Evolutionary conservation across 2,797 vertebrate species (phyloP).

Genomic region (Hoplostethus mediterraneus): DNA sequence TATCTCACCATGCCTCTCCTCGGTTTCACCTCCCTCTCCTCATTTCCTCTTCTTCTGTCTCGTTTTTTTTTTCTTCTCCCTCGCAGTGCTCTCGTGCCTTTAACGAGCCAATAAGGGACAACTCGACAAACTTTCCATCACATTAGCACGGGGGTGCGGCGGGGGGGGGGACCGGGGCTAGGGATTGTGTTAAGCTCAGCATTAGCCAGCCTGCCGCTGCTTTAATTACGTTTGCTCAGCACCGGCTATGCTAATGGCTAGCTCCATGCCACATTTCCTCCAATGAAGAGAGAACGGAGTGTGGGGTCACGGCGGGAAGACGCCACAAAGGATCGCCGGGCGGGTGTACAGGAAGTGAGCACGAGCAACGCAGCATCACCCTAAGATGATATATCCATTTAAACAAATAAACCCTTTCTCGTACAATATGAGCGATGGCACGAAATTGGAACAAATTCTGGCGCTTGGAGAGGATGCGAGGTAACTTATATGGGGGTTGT

Average conservation of each 20-base stretch:
- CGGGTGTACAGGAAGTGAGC: background rate
- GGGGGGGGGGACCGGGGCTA: slow-evolving; percentile 18
- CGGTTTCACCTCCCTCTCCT: slow-evolving; percentile 4
- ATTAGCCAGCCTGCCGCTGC: slow-evolving; percentile 63
- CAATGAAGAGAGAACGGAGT: slow-evolving; percentile 36
- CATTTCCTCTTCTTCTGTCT: slow-evolving; percentile 17
- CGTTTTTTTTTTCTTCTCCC: slow-evolving; percentile 16
- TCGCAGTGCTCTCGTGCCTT: slow-evolving; percentile 34
- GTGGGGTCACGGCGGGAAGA: slow-evolving; percentile 38
- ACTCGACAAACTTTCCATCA: slow-evolving; percentile 65
- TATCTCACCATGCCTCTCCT: slow-evolving; percentile 9
- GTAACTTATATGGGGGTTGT: too few species aligned
- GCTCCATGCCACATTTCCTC: slow-evolving; percentile 50
- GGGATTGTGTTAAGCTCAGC: slow-evolving; percentile 73
- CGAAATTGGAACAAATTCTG: background rate
- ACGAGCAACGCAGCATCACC: slow-evolving; percentile 22
- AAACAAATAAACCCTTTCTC: background rate
- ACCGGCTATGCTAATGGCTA: slow-evolving; percentile 68
- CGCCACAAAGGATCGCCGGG: slow-evolving; percentile 23
- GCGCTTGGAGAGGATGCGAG: background rate
- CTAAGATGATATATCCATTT: background rate
- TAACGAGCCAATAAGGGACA: slow-evolving; percentile 73
- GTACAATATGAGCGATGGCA: background rate
- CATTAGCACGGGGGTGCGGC: slow-evolving; percentile 57
- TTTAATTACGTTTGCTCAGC: slow-evolving; percentile 78